phyloP scores from a whole-genome alignment of 2,888 invertebrate species.

The Trichopria drosophilae region DNA sequence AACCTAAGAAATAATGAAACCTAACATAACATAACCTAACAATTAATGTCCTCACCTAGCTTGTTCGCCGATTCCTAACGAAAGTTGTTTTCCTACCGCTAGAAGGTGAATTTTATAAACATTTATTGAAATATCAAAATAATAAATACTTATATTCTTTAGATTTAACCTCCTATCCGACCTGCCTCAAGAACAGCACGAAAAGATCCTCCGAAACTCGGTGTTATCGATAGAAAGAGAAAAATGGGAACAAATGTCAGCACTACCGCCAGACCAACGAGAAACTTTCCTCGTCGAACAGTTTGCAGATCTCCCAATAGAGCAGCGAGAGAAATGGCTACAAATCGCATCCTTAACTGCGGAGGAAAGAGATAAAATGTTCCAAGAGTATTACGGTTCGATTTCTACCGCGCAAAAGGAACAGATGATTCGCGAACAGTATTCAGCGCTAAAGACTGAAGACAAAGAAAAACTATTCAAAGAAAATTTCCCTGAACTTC shows the following conservation, averaged over 20 bases:
- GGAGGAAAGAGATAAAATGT: conserved; percentile 53
- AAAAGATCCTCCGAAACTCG: conserved; percentile 54
- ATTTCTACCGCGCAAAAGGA: conserved; percentile 54
- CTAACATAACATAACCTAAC: too few relatives aligned
- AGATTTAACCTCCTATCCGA: conserved; percentile 52
- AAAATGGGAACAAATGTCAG: conserved; percentile 56
- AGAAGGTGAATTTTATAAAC: conserved; percentile 32
- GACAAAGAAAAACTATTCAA: conserved; percentile 55
- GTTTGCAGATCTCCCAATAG: conserved; percentile 52
- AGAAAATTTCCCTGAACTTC: conserved; percentile 55
- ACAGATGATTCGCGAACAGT: conserved; percentile 54
- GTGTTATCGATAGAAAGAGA: conserved; percentile 54
- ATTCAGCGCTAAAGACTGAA: conserved; percentile 52
- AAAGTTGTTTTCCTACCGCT: conserved; percentile 53
- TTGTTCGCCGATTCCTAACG: conserved; percentile 90
- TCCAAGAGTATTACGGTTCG: conserved; percentile 49
- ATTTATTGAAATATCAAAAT: background rate
- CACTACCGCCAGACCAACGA: conserved; percentile 51
- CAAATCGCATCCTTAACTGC: conserved; percentile 54
- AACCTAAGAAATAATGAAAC: too few relatives aligned
- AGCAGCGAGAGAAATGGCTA: conserved; percentile 54
- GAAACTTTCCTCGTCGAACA: conserved; percentile 53
- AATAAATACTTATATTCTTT: conserved; percentile 8
- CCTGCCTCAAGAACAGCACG: conserved; percentile 53
- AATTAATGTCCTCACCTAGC: conserved; percentile 92